A percentile compares a stretch with the other conserved stretches of the same genome.
These are phyloP conservation scores for Apodemus sylvaticus DNA, from an alignment of 2,113 vertebrate species.

Conservation along the genomic window DNA sequence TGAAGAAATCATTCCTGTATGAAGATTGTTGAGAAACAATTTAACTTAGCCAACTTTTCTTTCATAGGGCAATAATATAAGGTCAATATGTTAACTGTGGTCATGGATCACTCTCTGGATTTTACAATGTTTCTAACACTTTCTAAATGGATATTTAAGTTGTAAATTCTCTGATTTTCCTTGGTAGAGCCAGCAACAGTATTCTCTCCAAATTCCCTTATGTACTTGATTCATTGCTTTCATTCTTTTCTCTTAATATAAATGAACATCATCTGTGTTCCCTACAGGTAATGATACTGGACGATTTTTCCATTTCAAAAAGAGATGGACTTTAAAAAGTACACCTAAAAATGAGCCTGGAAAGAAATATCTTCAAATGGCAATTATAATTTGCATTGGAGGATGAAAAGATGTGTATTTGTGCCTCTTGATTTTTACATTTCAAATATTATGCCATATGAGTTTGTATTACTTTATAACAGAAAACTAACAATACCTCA, in stretches of 20 bases:
- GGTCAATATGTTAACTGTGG: conserved; percentile 24
- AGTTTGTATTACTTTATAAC: not conserved
- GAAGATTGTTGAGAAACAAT: conserved; percentile 60
- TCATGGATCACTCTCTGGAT: not conserved
- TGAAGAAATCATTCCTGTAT: conserved; percentile 60
- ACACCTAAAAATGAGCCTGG: not conserved
- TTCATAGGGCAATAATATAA: conserved; percentile 40
- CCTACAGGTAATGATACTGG: not conserved
- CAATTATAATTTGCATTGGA: not conserved
- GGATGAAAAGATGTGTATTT: not conserved
- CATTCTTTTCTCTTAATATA: conserved; percentile 7
- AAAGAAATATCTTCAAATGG: not conserved
- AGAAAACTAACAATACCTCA: not conserved
- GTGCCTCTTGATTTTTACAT: not conserved
- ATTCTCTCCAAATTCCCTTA: not conserved
- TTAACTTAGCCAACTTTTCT: conserved; percentile 46
- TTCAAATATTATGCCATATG: not conserved
- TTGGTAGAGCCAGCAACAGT: not conserved
- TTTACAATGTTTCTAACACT: conserved; percentile 31
- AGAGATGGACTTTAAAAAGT: not conserved
- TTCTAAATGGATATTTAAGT: conserved; percentile 38
- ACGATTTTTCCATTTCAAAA: not conserved
- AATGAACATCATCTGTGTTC: not conserved
- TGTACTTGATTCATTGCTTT: conserved; percentile 5
- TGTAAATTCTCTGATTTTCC: not conserved